A percentile compares a stretch with the other conserved stretches of the same genome.
Conservation (phyloP, 2,113 vertebrate species). For the Mastomys natalensis region DNA sequence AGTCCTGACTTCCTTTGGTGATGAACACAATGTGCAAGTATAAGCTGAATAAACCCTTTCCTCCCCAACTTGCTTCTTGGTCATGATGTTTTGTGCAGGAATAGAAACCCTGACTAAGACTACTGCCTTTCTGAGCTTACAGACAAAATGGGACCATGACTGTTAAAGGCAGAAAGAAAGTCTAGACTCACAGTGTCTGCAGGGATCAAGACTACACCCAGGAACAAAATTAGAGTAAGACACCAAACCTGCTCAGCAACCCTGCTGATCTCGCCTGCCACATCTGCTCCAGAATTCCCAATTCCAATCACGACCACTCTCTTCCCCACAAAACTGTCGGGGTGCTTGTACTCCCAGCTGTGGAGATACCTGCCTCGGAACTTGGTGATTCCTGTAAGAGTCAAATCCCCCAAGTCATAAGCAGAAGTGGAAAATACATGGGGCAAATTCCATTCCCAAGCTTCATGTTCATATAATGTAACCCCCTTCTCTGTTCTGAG, state of each 20-base stretch:
- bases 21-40: no score
- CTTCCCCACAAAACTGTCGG: neutral
- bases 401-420: neutral
- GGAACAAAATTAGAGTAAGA: neutral
- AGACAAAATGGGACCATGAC: neutral
- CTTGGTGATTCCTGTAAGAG: neutral
- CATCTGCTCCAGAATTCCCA: conserved; percentile 30
- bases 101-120: no score
- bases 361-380: neutral
- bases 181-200: neutral
- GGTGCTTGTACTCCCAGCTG: conserved; percentile 20
- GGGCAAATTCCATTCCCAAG: neutral
- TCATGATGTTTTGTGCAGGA: no score
- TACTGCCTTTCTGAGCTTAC: neutral
- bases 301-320: conserved; percentile 49
- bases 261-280: neutral
- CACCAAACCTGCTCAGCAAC: conserved; percentile 36
- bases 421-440: neutral
- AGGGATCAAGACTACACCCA: neutral
- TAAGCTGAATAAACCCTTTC: no score
- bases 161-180: neutral
- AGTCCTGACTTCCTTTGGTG: no score
- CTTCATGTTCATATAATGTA: neutral
- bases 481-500: neutral
- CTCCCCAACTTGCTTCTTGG: no score